Evolutionary conservation across 1,140 invertebrate genomes (phyloP), one percentile per base, ranked within the genome.

Genomic region (Heliothis subflexa): DNA sequence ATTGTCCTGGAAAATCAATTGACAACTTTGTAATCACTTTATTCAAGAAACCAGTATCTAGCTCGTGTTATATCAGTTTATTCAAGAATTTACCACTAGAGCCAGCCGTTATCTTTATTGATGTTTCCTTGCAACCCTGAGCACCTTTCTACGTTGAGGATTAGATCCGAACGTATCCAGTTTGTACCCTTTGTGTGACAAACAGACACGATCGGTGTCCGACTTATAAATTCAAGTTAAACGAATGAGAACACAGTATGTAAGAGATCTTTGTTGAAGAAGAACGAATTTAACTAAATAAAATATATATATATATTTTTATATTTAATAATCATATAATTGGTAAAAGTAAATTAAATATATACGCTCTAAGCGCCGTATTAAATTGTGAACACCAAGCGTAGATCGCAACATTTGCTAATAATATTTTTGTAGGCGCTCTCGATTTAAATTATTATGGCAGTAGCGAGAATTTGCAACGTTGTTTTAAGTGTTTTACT

Each of bases 161-260:
- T 81, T 78, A 68, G 75, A 92, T 85, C 88, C 85, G 83, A 90
- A 81, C 74, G 68, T 70, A 89, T 86, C 90, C 85, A 88, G 89
- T 89, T 55, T 91, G 57, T 55, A 77, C 85, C 86, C 83, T 89
- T 92, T 88, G 85, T 90, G 55, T 61, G 40, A 40, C 70, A 45
- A 45, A 49, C n/a, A 80, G 66, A 25, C 76, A 85, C 81, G 84
- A 84, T 79, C 55, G 70, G 49, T 79, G 78, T 62, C 55, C 77
- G 74, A 79, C 79, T 86, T 90, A 91, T 91, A 92, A 84, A 75
- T 78, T 81, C 72, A 77, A 57, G 66, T 76, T 79, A 68, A 68
- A 64, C 64, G 71, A 50, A 75, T 75, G 28, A 54, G 74, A 49
- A 59, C 50, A 78, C 83, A 88, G 85, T 88, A 16, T 59, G 66